Evolutionary conservation across 1,140 invertebrate species (phyloP), one percentile per base, ranked within the genome.

Genomic region (Drosophila cardini): DNA sequence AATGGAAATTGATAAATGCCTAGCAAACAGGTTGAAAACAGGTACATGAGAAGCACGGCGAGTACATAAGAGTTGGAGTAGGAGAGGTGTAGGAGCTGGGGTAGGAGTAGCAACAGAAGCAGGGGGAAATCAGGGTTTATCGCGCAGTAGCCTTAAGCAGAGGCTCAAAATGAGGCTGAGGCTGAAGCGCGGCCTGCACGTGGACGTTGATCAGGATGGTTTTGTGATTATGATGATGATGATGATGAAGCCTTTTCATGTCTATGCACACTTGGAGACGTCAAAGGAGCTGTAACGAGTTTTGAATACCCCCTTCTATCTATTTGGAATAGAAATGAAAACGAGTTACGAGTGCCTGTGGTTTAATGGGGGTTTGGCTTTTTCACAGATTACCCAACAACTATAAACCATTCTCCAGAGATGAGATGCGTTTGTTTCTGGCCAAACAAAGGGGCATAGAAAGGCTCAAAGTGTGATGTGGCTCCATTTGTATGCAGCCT

Each of bases 341-440:
- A 89, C 77, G 73, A 89, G 84, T 89, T 87, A 71, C 63, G 84
- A 68, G 72, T 72, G 71, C 73, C 87, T 87, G 84, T 68, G 84
- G 84, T 87, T 87, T 89, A 80, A 89, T 89, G 84, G 83, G 83
- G 83, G 83, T 89, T 87, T 87, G 84, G 83, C 84, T 89, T 87
- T 87, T 87, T 87, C 83, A 87, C 83, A 87, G 83, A 87, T 87
- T 87, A 87, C 84, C 84, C 80, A 87, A 80, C 63, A 45, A 83
- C 63, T 50, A 83, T 89, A 79, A 72, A 63, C 65, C 65, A 82
- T 79, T 50, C 40, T 43, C 53, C 50, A 16, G 63, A 38, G 38
- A 38, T 61, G 46, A 56, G 64, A 13, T 46, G 45, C 50, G 32
- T 52, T 5, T 40, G 32, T 38, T 7, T 70, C 42, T 65, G 70